Conservation (phyloP, 1,140 invertebrate species). For the Ectropis grisescens region DNA sequence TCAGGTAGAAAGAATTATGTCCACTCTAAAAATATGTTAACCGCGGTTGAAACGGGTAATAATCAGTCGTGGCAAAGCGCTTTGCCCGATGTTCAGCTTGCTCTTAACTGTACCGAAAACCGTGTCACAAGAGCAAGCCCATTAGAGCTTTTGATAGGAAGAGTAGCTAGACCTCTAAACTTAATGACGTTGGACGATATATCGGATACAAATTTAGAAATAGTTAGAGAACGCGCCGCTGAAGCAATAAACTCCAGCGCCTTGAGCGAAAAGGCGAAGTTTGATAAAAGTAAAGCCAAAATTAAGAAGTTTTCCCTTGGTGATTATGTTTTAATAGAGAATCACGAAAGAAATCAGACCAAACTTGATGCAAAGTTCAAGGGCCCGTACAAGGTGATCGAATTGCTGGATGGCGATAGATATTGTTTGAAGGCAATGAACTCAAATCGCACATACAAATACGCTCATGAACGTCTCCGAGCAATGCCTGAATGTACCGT, state of each 20-base stretch:
- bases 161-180: constrained; percentile 25
- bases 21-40: constrained; percentile 13
- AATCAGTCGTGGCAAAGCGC: constrained; percentile 27
- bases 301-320: constrained; percentile 5
- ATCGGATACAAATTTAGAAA: constrained; percentile 1
- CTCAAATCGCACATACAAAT: constrained; percentile 8
- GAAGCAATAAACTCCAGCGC: not conserved
- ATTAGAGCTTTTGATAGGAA: constrained; percentile 31
- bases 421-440: not conserved
- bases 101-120: constrained; percentile 26
- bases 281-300: constrained; percentile 12
- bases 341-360: constrained; percentile 8
- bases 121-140: constrained; percentile 26
- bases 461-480: constrained; percentile 5
- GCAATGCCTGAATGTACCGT: constrained; percentile 7
- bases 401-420: constrained; percentile 5
- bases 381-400: constrained; percentile 5
- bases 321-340: constrained; percentile 9
- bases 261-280: constrained; percentile 1
- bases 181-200: constrained; percentile 10
- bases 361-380: constrained; percentile 12
- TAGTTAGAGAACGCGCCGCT: constrained; percentile 1
- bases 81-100: constrained; percentile 24
- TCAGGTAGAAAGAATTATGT: constrained; percentile 30
- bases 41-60: constrained; percentile 19